phyloP scores from a whole-genome alignment of 2,797 vertebrate species.

The Crenichthys baileyi region DNA sequence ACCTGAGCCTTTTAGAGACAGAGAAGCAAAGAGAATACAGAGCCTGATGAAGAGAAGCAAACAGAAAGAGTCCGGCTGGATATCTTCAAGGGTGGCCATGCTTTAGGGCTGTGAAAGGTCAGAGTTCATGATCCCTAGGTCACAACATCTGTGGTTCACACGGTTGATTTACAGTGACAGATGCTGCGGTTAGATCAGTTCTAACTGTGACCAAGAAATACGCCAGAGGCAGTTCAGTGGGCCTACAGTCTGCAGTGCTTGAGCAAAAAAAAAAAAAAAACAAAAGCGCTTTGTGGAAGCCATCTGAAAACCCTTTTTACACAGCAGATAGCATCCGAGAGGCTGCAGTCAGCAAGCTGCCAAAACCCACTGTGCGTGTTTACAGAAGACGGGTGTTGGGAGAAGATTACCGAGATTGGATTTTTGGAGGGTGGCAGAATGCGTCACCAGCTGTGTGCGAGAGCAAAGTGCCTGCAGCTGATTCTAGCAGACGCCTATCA shows the following conservation, averaged over 20 bases:
- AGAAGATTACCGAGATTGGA: slow-evolving; percentile 54
- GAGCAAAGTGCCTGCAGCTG: slow-evolving; percentile 47
- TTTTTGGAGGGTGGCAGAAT: slow-evolving; percentile 35
- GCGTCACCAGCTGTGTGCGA: slow-evolving; percentile 41
- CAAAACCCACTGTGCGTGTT: slow-evolving; percentile 14
- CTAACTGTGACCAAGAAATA: not conserved
- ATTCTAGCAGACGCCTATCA: slow-evolving; percentile 14
- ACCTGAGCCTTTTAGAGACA: slow-evolving; percentile 48
- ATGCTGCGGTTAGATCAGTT: slow-evolving; percentile 9
- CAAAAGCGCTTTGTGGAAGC: too few species aligned
- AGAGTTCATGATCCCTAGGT: slow-evolving; percentile 40
- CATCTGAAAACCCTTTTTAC: not conserved
- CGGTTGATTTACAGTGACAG: slow-evolving; percentile 40
- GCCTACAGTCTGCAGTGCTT: slow-evolving; percentile 10
- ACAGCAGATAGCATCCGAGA: slow-evolving; percentile 17
- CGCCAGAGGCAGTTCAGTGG: not conserved
- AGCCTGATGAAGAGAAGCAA: slow-evolving; percentile 11
- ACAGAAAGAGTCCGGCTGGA: slow-evolving; percentile 15
- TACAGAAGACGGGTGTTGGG: not conserved
- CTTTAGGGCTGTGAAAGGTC: slow-evolving; percentile 42
- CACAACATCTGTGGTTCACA: slow-evolving; percentile 63
- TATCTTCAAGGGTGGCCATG: slow-evolving; percentile 45
- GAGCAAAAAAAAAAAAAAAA: slow-evolving; percentile 12
- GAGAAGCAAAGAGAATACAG: slow-evolving; percentile 21
- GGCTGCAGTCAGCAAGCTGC: slow-evolving; percentile 25